These are phyloP conservation scores for Drosophila mettleri DNA, from an alignment of 2,888 invertebrate species.

Conservation along the genomic window DNA sequence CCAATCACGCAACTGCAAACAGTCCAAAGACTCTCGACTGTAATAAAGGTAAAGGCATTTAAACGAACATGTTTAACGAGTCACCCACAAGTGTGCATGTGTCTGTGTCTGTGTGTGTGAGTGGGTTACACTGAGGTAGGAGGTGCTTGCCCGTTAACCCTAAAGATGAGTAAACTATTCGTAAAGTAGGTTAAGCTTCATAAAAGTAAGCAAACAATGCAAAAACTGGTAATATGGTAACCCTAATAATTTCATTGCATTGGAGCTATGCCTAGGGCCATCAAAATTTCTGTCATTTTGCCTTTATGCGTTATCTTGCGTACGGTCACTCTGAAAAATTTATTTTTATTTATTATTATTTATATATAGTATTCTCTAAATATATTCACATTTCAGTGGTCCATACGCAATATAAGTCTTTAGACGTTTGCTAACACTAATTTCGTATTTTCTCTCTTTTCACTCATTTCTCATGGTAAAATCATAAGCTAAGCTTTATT, in stretches of 20 bases:
- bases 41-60: slow-evolving; percentile 17
- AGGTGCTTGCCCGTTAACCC: slow-evolving; percentile 2
- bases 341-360: too few relatives aligned
- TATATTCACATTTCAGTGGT: background rate
- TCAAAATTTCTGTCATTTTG: too few relatives aligned
- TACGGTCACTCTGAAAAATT: too few relatives aligned
- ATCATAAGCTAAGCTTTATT: background rate
- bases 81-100: slow-evolving; percentile 1
- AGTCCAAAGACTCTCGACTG: slow-evolving; percentile 17
- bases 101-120: background rate
- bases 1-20: slow-evolving; percentile 42
- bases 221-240: background rate
- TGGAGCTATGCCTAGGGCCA: background rate
- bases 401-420: background rate
- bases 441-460: background rate
- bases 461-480: background rate
- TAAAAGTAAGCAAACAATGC: background rate
- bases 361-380: background rate
- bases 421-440: background rate
- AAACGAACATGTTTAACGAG: slow-evolving; percentile 30
- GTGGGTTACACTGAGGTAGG: slow-evolving; percentile 1
- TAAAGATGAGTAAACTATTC: slow-evolving; percentile 2
- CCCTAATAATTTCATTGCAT: background rate
- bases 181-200: slow-evolving; percentile 5
- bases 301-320: too few relatives aligned